Evolutionary conservation across 2,113 vertebrate species (phyloP), one percentile per base, ranked within the genome.

Genomic region (Glaucomys volans): DNA sequence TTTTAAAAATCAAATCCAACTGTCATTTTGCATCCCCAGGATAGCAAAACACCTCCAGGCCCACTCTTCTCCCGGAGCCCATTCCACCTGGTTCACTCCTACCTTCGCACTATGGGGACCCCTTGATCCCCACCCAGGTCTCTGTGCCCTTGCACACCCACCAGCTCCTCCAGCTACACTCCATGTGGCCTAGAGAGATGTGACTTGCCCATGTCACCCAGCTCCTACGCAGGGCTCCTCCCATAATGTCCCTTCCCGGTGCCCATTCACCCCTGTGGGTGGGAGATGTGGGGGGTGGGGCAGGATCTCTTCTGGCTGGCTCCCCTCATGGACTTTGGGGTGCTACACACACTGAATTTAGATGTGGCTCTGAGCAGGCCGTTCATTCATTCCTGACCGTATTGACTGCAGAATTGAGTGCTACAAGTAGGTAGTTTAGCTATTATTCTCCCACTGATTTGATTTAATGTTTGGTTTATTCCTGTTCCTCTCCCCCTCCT

Each of bases 401-500:
- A 98, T 98, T 81, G 97, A 98, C 98, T 98, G 92, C 96, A 98
- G 98, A 98, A 98, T 98, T 98, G 98, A 98, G 98, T 98, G 97
- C 95, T 98, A 98, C 98, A 98, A 97, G 98, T 97, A 98, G 98
- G 97, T 98, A 98, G 97, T 98, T 98, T 97, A 98, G 98, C 98
- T 98, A 98, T 98, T 98, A 98, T 98, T 99, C 98, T 98, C 98
- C 92, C 97, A 92, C 98, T 97, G 98, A 98, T 98, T 98, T 98
- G 98, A 98, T 98, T 98, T 98, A 98, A 98, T 98, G 96, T 85
- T 93, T 87, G 62, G 71, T 93, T 92, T 95, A 79, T 93, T 71
- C 97, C 97, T 96, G 95, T 90, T 88, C 77, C 90, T 95, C 66
- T 22, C 42, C 47, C 93, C 57, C 79, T 66, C 69, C 81, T 84